phyloP scores from a whole-genome alignment of 2,888 invertebrate genomes.

The Anarsia innoxiella region DNA sequence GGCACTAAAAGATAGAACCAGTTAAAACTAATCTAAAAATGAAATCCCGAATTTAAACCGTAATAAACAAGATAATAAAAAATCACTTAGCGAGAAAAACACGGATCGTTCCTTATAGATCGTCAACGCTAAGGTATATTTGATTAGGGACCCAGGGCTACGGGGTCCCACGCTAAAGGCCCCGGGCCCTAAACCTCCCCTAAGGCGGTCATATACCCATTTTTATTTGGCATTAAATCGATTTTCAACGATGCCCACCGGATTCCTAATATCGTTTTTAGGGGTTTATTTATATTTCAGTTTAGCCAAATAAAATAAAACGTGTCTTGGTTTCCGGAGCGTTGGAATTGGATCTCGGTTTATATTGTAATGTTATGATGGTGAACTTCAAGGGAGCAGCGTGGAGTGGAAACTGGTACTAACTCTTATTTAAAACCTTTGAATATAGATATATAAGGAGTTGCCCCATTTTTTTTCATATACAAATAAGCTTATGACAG shows the following conservation, averaged over 20 bases:
- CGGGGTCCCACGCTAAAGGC: slow-evolving; percentile 34
- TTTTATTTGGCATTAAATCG: slow-evolving; percentile 61
- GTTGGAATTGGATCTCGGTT: no score
- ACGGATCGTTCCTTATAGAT: slow-evolving; percentile 46
- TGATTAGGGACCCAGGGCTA: slow-evolving; percentile 46
- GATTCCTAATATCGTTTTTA: slow-evolving; percentile 34
- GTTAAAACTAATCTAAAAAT: no score
- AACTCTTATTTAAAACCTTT: no score
- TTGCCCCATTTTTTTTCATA: no score
- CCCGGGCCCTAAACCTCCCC: slow-evolving; percentile 25
- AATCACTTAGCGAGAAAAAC: slow-evolving; percentile 45
- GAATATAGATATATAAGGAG: no score
- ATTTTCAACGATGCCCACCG: slow-evolving; percentile 49
- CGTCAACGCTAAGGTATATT: slow-evolving; percentile 53
- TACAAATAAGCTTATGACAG: no score
- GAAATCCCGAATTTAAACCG: no score
- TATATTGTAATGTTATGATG: no score
- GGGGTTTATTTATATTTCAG: slow-evolving; percentile 30
- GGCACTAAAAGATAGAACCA: not conserved
- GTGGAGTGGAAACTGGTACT: no score
- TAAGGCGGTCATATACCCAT: slow-evolving; percentile 42
- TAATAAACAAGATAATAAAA: slow-evolving; percentile 14
- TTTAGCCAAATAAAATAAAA: slow-evolving; percentile 4
- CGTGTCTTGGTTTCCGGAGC: slow-evolving; percentile 6
- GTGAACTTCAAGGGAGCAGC: no score